Base-by-base conservation (phyloP, 2,797 vertebrate species). In the Peromyscus attwateri region DNA sequence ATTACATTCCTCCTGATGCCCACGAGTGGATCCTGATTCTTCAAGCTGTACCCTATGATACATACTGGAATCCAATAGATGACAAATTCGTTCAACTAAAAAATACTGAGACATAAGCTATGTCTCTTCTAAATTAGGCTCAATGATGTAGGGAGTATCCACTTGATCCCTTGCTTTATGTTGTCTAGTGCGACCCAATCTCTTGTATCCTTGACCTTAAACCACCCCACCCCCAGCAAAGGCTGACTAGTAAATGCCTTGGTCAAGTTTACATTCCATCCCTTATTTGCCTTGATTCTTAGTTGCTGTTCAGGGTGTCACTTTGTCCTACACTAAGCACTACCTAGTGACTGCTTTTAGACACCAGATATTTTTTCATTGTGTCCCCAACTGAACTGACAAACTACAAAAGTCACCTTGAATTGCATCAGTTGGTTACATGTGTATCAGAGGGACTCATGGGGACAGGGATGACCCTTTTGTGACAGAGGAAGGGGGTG, bases 31-130 rank as follows among this genome's bases (percentile, higher is more conserved):
- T 29, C 73, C 29, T 60, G 43, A 89, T 19, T 77, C 73, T 29
- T 70, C 37, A 31, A 49, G 19, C 37, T 23, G 71, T 55, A 14
- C 52, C 37, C 57, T 77, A 13, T 17, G 17, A 37, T 34, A 25
- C 57, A 87, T 25, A 60, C 27, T 91, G 87, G 71, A 60, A 81
- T 43, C n/a, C 40, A 73, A 11, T 37, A 73, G 23, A 46, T 71
- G 49, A 60, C 95, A 93, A 92, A 95, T 81, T 3, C 80, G 60
- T 88, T 79, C 66, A 77, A 14, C 70, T 90, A 17, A 87, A 82
- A 83, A 70, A 46, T 46, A 70, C 7, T 60, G 60, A 92, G 11
- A 40, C 49, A 25, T 40, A 94, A 89, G 37, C 93, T 66, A 71
- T 83, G 81, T 82, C 27, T 87, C 14, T 83, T 60, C 80, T 81